phyloP scores from a whole-genome alignment of 2,888 invertebrate species.

The Eulithis prunata region DNA sequence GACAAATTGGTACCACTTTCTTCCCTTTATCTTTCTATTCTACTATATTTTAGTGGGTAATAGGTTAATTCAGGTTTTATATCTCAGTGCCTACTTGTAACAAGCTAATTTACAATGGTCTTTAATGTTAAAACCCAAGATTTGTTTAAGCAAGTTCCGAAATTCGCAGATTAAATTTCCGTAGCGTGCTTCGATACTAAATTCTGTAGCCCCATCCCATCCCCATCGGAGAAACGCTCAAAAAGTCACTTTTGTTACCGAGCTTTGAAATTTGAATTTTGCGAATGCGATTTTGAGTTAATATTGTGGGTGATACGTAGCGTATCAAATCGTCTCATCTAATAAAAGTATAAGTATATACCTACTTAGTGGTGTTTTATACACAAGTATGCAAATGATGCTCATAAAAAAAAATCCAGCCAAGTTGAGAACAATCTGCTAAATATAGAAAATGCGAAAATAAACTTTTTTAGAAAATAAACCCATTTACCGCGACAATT shows the following conservation, averaged over 20 bases:
- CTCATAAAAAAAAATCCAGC: background rate
- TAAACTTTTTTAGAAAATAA: slow-evolving; percentile 4
- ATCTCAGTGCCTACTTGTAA: background rate
- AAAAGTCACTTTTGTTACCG: background rate
- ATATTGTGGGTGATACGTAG: too few relatives aligned
- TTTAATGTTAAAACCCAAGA: slow-evolving; percentile 2
- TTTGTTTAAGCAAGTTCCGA: background rate
- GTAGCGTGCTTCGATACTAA: slow-evolving; percentile 65
- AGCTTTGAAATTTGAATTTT: background rate
- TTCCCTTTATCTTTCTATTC: background rate
- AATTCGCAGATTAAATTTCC: slow-evolving; percentile 3
- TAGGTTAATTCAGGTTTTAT: background rate
- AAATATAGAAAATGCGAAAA: background rate
- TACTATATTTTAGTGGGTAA: background rate
- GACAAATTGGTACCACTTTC: too few relatives aligned
- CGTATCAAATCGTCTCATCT: too few relatives aligned
- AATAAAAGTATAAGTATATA: too few relatives aligned
- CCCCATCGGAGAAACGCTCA: slow-evolving; percentile 47
- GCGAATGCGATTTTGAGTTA: background rate
- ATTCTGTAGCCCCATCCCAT: slow-evolving; percentile 58
- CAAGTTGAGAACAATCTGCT: slow-evolving; percentile 2
- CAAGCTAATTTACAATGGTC: slow-evolving; percentile 2
- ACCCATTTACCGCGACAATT: slow-evolving; percentile 7
- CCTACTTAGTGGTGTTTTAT: too few relatives aligned
- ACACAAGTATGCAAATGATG: too few relatives aligned